Evolutionary conservation across 2,113 vertebrate genomes (phyloP).

Genomic region (Xiphias gladius): DNA sequence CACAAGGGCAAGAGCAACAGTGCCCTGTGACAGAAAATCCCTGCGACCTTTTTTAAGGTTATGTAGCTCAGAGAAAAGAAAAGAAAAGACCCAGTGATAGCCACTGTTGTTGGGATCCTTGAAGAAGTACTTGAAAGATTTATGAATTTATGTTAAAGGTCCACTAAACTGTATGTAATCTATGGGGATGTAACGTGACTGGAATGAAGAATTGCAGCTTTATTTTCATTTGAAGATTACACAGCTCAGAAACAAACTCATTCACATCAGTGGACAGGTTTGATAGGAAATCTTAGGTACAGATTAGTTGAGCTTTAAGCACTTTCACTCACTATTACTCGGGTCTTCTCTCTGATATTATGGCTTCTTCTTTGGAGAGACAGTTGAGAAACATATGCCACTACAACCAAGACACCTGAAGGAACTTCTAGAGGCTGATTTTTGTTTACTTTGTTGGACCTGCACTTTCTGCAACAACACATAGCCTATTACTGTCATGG

Average conservation of each 20-base stretch:
- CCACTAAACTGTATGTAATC: constrained; percentile 64
- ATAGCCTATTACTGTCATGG: constrained; percentile 37
- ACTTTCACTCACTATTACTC: constrained; percentile 32
- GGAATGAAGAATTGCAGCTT: constrained; percentile 48
- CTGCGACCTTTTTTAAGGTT: constrained; percentile 6
- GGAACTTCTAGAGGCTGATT: constrained; percentile 8
- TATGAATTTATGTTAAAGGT: constrained; percentile 45
- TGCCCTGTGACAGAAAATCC: constrained; percentile 13
- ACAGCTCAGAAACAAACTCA: constrained; percentile 27
- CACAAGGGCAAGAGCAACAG: constrained; percentile 27
- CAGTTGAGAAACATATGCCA: not conserved
- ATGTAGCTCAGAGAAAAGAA: not conserved
- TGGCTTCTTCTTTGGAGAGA: constrained; percentile 9
- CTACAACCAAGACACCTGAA: not conserved
- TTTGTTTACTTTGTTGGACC: constrained; percentile 10
- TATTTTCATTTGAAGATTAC: constrained; percentile 29
- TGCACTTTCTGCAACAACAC: constrained; percentile 25
- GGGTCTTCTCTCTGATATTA: constrained; percentile 13
- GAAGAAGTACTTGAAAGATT: constrained; percentile 22
- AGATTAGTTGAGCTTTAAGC: constrained; percentile 56
- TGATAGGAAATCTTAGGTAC: constrained; percentile 32
- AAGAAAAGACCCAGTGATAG: not conserved
- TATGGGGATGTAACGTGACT: constrained; percentile 15
- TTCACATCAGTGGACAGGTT: constrained; percentile 38
- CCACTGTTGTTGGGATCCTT: not conserved